phyloP scores from a whole-genome alignment of 2,797 vertebrate species.

The Manis pentadactyla region DNA sequence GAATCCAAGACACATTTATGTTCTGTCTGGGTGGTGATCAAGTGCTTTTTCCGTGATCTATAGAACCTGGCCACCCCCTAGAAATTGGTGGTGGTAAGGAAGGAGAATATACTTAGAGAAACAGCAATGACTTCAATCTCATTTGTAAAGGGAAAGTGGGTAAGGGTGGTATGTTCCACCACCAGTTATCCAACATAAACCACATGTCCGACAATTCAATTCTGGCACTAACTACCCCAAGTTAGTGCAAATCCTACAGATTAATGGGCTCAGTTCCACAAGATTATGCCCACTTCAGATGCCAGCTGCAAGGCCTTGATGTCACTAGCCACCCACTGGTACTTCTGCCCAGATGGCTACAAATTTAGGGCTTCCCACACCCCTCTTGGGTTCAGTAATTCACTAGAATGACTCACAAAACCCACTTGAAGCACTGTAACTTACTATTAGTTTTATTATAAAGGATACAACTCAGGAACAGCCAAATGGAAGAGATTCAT shows the following conservation, averaged over 20 bases:
- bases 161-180: not conserved
- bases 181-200: not conserved
- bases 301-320: not conserved
- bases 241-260: not conserved
- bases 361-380: constrained; percentile 3
- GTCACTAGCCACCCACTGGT: not conserved
- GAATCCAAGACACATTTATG: constrained; percentile 99
- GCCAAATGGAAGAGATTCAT: not conserved
- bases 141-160: not conserved
- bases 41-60: constrained; percentile 93
- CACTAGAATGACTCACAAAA: not conserved
- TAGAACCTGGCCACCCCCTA: constrained; percentile 98
- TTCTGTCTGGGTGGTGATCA: constrained; percentile 97
- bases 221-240: not conserved
- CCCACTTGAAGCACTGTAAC: not conserved
- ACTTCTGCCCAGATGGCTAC: not conserved
- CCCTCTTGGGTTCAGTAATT: not conserved
- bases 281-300: not conserved
- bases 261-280: not conserved
- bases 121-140: not conserved
- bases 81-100: constrained; percentile 30
- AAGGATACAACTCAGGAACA: not conserved
- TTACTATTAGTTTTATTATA: not conserved
- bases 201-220: not conserved
- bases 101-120: constrained; percentile 40